A percentile compares a stretch with the other conserved stretches of the same genome.
Evolutionary conservation across 1,140 invertebrate species (phyloP).

Genomic region (Agraylea sexmaculata): DNA sequence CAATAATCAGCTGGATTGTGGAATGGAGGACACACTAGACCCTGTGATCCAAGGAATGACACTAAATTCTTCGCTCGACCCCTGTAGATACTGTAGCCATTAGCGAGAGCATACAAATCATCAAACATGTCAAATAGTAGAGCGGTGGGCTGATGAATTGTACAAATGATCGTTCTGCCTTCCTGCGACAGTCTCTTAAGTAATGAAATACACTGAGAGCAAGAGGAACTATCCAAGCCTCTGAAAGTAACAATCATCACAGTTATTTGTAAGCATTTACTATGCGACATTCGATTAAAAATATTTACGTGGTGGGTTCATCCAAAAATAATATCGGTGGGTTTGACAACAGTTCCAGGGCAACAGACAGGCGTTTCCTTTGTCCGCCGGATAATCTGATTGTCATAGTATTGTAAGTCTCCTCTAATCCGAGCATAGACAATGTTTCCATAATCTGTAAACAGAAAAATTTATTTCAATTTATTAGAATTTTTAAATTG

Average conservation of each 20-base stretch:
- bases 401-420: slow-evolving; percentile 52
- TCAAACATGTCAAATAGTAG: slow-evolving; percentile 95
- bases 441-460: slow-evolving; percentile 59
- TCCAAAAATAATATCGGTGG: slow-evolving; percentile 87
- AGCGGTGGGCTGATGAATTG: slow-evolving; percentile 93
- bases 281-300: background rate
- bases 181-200: slow-evolving; percentile 65
- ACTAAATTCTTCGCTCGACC: slow-evolving; percentile 64
- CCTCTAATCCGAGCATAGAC: slow-evolving; percentile 53
- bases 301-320: slow-evolving; percentile 79
- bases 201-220: slow-evolving; percentile 66
- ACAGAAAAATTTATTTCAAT: slow-evolving; percentile 16
- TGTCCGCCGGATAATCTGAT: slow-evolving; percentile 77
- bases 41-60: slow-evolving; percentile 68
- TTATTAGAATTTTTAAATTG: background rate
- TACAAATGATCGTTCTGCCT: slow-evolving; percentile 73
- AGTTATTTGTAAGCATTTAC: background rate
- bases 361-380: slow-evolving; percentile 76
- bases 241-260: slow-evolving; percentile 38
- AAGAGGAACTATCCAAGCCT: slow-evolving; percentile 75
- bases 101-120: slow-evolving; percentile 78
- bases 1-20: slow-evolving; percentile 93
- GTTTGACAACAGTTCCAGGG: slow-evolving; percentile 75
- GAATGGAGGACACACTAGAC: slow-evolving; percentile 77
- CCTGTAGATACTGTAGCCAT: slow-evolving; percentile 81